Conservation (phyloP, 2,113 vertebrate genomes). For the Ariopsis seemanni region DNA sequence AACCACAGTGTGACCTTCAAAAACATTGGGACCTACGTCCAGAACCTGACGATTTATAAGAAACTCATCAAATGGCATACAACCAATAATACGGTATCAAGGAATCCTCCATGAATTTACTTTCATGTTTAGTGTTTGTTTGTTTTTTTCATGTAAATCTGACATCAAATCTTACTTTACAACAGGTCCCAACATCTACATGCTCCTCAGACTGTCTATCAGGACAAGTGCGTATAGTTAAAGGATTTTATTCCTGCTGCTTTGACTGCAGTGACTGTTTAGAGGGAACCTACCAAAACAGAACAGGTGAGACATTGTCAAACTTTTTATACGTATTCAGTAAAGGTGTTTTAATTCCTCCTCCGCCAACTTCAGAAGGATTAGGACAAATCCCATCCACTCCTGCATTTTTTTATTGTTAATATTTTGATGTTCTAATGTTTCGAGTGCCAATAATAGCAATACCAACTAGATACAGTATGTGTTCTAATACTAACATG, state of each 20-base stretch:
- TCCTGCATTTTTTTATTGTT: neutral
- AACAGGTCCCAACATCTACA: slow-evolving; percentile 78
- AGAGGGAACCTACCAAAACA: slow-evolving; percentile 77
- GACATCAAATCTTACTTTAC: slow-evolving; percentile 7
- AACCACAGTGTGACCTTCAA: slow-evolving; percentile 11
- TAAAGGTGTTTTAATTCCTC: neutral
- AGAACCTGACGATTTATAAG: slow-evolving; percentile 62
- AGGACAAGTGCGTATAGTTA: slow-evolving; percentile 75
- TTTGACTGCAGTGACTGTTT: slow-evolving; percentile 85
- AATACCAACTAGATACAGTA: neutral
- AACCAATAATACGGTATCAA: slow-evolving; percentile 55
- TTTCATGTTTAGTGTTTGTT: neutral
- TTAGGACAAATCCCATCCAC: neutral
- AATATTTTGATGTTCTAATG: neutral
- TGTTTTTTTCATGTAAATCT: neutral
- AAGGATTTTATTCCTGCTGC: slow-evolving; percentile 81
- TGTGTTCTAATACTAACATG: neutral
- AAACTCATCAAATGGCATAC: slow-evolving; percentile 78
- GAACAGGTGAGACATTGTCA: slow-evolving; percentile 47
- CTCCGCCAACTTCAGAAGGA: neutral
- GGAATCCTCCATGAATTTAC: neutral
- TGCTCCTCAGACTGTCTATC: slow-evolving; percentile 76
- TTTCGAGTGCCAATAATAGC: neutral
- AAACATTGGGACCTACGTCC: slow-evolving; percentile 70
- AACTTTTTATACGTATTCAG: neutral